Base-by-base conservation (phyloP, 2,797 vertebrate genomes). In the Myripristis murdjan region DNA sequence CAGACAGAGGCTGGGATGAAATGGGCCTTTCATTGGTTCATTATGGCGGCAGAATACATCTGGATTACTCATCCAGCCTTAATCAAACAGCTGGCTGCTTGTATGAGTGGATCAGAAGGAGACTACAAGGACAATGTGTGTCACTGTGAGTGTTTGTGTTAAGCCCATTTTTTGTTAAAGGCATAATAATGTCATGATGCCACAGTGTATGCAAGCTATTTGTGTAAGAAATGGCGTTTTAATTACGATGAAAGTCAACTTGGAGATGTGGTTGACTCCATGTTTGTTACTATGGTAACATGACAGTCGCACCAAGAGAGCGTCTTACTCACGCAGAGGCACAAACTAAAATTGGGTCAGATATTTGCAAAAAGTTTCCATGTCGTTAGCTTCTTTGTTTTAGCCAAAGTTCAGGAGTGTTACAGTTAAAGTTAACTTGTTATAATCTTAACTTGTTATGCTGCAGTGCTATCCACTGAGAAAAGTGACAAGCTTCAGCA, bases 31-130 rank as follows among this genome's bases (percentile, higher is more conserved):
- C 84, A 75, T 61, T 84, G 81, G 79, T 83, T 90, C 82, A 83
- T 90, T 86, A 88, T 74, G 56, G 68, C 82, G 65, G 74, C 73
- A 83, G 72, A 66, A 69, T 84, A 91, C 92, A 92, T 90, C 92
- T 93, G 91, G 87, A 88, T 86, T 82, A 75, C 59, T 81, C 87
- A 82, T 91, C 72, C 18, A 64, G 71, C 46, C 71, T 66, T 80
- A 87, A 90, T 89, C 83, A 87, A 84, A 90, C 87, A 85, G 81
- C 80, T 79, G 74, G 75, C 68, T 5, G 18, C 1, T 16, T 53
- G 59, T 9, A 10, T 0, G 3, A 57, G 58, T 3, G 6, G 55
- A 53, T 79, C 56, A 55, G 60, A 60, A 44, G 61, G 24, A 72
- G 63, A 70, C 60, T 1, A 26, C 59, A 31, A 62, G 70, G 66